Evolutionary conservation across 2,113 vertebrate genomes (phyloP), one percentile per base, ranked within the genome.

Genomic region (Melanerpes formicivorus): DNA sequence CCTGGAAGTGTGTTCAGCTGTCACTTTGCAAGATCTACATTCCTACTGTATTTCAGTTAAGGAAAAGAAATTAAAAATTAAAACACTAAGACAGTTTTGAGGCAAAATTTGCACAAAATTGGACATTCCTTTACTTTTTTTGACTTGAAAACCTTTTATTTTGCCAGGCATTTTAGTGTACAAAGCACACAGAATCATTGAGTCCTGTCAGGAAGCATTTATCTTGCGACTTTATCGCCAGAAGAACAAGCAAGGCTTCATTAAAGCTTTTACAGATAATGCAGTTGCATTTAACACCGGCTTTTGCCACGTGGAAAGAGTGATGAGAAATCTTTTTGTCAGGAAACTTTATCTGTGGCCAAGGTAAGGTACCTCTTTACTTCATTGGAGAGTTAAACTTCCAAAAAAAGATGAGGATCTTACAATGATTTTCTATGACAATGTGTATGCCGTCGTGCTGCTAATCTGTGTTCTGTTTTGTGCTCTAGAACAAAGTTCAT

Each of bases 241-340:
- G 97, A 99, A 99, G 97, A 99, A 99, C 96, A 99, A 99, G 94
- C 98, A 98, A 0, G 99, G 99, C 44, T 99, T 99, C 96, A 99
- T 99, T 79, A 99, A 99, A 96, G 99, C 99, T 79, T 99, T 99
- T 96, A 99, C 99, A 18, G 99, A 99, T 96, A 99, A 99, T n/a
- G 98, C 98, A 5, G 97, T 98, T 3, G 98, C 99, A 48, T 99
- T 99, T 95, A 98, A 98, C 80, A 98, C 98, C 1, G 99, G 99
- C 8, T 99, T 99, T 97, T 99, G 99, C 95, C 98, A 99, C 0
- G 99, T 99, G 95, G 99, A 99, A 96, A 98, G 99, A 55, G 99
- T 99, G 84, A 99, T 99, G 99, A 98, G 99, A 78, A 99, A 98
- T 96, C 98, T 99, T 79, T 99, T 99, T 71, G 98, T 99, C 42